These are phyloP conservation scores for Agrotis clavis DNA, from an alignment of 2,888 invertebrate species.

Conservation along the genomic window DNA sequence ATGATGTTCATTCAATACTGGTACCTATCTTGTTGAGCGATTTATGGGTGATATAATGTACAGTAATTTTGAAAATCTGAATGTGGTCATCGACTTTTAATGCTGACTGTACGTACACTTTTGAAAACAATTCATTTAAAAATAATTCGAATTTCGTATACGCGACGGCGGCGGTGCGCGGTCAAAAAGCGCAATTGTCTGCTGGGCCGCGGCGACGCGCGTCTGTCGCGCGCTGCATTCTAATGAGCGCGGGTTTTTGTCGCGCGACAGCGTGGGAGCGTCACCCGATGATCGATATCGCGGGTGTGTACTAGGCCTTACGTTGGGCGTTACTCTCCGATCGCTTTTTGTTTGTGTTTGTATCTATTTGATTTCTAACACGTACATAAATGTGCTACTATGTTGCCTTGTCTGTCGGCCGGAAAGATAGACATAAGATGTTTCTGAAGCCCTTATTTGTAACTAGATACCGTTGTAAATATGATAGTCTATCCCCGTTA, in stretches of 20 bases:
- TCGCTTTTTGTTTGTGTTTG: conserved; percentile 36
- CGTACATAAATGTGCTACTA: conserved; percentile 27
- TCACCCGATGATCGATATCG: conserved; percentile 69
- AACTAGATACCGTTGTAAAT: conserved; percentile 17
- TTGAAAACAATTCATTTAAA: conserved; percentile 69
- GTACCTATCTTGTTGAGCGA: too few relatives aligned
- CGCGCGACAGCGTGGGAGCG: conserved; percentile 86
- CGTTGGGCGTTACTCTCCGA: conserved; percentile 44
- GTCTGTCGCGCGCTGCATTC: conserved; percentile 85
- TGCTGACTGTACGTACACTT: conserved; percentile 62
- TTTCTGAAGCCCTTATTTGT: conserved; percentile 17
- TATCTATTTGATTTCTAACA: conserved; percentile 41
- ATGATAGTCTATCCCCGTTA: conserved; percentile 7
- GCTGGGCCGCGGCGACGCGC: conserved; percentile 71
- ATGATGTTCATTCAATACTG: too few relatives aligned
- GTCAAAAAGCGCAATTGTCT: conserved; percentile 77
- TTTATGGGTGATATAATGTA: too few relatives aligned
- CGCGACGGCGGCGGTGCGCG: conserved; percentile 65
- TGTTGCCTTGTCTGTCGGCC: conserved; percentile 19
- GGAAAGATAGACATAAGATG: conserved; percentile 33
- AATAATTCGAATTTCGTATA: conserved; percentile 68
- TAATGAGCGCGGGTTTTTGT: conserved; percentile 86
- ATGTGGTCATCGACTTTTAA: too few relatives aligned
- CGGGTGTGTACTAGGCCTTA: conserved; percentile 64
- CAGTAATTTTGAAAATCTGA: too few relatives aligned